Evolutionary conservation across 2,797 vertebrate species (phyloP).

Genomic region (Mycteria americana): DNA sequence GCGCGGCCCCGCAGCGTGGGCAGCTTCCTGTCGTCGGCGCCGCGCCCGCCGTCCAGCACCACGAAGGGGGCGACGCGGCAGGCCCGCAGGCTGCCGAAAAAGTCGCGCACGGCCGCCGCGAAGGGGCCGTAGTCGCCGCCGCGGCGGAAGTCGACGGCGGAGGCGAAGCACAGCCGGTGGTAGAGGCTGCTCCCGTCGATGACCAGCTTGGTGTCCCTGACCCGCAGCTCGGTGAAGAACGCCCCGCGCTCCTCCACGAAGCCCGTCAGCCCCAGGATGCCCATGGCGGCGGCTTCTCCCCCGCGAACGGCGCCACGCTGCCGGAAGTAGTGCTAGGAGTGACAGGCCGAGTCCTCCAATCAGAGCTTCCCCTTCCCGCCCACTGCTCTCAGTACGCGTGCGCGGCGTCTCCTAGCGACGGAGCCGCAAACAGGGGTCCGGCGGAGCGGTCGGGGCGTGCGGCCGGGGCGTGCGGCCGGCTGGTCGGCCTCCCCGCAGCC

Average conservation of each 20-base stretch:
- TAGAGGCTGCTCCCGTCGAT: slow-evolving; percentile 93
- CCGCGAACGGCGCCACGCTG: too few species aligned
- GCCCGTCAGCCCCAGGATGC: slow-evolving; percentile 86
- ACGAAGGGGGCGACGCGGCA: slow-evolving; percentile 87
- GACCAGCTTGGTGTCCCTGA: slow-evolving; percentile 84
- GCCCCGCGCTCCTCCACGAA: slow-evolving; percentile 82
- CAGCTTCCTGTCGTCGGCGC: slow-evolving; percentile 88
- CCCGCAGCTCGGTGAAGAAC: slow-evolving; percentile 82
- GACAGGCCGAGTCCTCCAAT: background rate
- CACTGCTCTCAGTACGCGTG: background rate
- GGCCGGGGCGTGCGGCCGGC: too few species aligned
- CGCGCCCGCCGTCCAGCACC: slow-evolving; percentile 92
- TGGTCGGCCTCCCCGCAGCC: accelerated
- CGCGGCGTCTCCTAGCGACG: background rate
- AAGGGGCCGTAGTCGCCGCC: slow-evolving; percentile 92
- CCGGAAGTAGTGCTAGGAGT: accelerated
- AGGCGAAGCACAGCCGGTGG: slow-evolving; percentile 83
- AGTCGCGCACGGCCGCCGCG: slow-evolving; percentile 71
- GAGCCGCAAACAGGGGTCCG: accelerated
- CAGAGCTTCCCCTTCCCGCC: background rate
- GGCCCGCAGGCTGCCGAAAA: slow-evolving; percentile 79
- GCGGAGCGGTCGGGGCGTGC: background rate
- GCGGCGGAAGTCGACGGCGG: slow-evolving; percentile 79
- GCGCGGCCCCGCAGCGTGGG: slow-evolving; percentile 81
- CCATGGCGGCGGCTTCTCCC: slow-evolving; percentile 74